These are phyloP conservation scores for Pipa parva DNA, from an alignment of 2,113 vertebrate species.

Conservation along the genomic window DNA sequence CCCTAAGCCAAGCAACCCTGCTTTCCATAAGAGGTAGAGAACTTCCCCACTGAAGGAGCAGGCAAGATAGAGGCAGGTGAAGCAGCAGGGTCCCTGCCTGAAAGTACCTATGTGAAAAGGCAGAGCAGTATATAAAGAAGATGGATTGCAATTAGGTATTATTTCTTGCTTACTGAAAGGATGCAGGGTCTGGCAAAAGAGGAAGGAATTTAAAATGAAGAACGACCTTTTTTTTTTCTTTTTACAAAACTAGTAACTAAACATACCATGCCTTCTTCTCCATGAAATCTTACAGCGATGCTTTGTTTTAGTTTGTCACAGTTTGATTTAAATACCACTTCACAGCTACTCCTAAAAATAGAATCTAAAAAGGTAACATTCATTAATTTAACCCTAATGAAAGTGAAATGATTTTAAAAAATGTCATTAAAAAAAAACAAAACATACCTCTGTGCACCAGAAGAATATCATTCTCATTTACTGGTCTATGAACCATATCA, in stretches of 20 bases:
- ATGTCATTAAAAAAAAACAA: not conserved
- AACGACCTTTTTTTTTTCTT: too few relatives aligned
- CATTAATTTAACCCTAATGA: slow-evolving; percentile 53
- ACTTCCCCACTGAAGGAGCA: too few relatives aligned
- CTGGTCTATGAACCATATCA: slow-evolving; percentile 95
- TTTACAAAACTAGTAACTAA: not conserved
- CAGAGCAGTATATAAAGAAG: too few relatives aligned
- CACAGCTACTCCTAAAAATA: slow-evolving; percentile 98
- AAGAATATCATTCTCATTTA: slow-evolving; percentile 93
- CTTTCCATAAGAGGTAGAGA: too few relatives aligned
- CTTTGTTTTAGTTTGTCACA: slow-evolving; percentile 96
- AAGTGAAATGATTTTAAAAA: slow-evolving; percentile 6
- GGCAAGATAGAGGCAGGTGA: too few relatives aligned
- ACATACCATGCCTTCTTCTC: slow-evolving; percentile 97
- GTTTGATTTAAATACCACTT: slow-evolving; percentile 94
- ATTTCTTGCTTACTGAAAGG: too few relatives aligned
- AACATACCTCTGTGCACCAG: slow-evolving; percentile 89
- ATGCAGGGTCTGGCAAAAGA: too few relatives aligned
- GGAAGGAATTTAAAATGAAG: too few relatives aligned
- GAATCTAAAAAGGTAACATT: slow-evolving; percentile 77
- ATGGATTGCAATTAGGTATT: too few relatives aligned
- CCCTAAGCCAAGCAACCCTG: too few relatives aligned
- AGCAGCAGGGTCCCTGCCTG: too few relatives aligned
- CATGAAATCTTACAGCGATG: slow-evolving; percentile 94
- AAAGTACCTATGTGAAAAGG: too few relatives aligned